Base-by-base conservation (phyloP, 23 tunicate genomes). In the Styela clava region DNA sequence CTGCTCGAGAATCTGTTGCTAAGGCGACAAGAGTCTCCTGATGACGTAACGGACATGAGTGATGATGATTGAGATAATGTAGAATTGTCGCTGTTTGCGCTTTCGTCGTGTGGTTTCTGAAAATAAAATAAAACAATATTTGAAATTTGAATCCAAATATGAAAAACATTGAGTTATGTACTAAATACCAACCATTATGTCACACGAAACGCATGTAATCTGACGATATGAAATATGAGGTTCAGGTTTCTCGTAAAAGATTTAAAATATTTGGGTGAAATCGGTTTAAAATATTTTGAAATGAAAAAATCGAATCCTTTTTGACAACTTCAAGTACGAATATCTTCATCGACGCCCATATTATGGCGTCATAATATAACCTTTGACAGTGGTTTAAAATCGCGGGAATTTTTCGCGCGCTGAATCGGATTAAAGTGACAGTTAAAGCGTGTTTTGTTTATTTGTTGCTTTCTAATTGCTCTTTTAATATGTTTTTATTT, bases 31-130 rank as follows among this genome's bases (percentile, higher is more conserved):
- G 81, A 76, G 30, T 52, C 65, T 7, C 62, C 64, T 20, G 81
- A 76, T 76, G 81, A 76, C 64, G 81, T 76, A 25, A 76, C 81
- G 28, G 81, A 76, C 64, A 33, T 36, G 0, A 76, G 81, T 16
- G 81, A 76, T 44, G 81, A 44, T 7, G 81, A 36, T 21, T 44
- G 81, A 52, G 81, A 44, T n/a, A 44, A 56, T 29, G 71, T 67
- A 24, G n/a, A n/a, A n/a, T n/a, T n/a, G n/a, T 67, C 71, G 24
- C 71, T 67, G 64, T 35, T n/a, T 1, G 52, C 32, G 64, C 9
- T 21, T 20, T 36, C 81, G 0, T 76, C 81, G 81, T 76, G 12
- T 24, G 31, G 22, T 18, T 67, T 67, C 71, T 67, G 71, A 18
- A 67, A 67, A 25, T 25, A 67, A 1, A 67, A 25, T 25, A 67